Base-by-base conservation (phyloP, 2,797 vertebrate species). In the Xyrichtys novacula region DNA sequence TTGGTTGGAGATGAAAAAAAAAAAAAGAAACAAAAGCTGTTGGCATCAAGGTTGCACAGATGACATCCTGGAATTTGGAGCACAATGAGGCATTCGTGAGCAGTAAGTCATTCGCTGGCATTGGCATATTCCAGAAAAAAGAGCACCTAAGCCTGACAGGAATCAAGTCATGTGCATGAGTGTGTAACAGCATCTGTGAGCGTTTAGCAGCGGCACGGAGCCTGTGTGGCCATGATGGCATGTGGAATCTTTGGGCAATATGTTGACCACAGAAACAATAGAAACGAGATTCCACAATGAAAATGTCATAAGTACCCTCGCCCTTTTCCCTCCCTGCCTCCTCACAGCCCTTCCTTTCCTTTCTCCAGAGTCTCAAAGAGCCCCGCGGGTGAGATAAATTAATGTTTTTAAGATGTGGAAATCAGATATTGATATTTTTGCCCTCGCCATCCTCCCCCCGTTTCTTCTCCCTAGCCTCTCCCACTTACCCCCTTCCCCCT, bases 391-490 rank as follows among this genome's bases (percentile, higher is more conserved):
- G 81, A 86, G 86, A 93, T 91, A 89, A 91, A 94, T 94, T 89
- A 91, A 94, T 92, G 89, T 85, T 87, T 94, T 91, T 90, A 93
- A 94, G 91, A 94, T 94, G 92, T 94, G 88, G 93, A 94, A 94
- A 94, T 93, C 88, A 90, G 91, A 92, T 91, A 94, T 93, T 89
- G 94, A 95, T 96, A 96, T 93, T 93, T 94, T 95, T 96, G 95
- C 94, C 94, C 93, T 95, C 91, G 82, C 91, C 89, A 89, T 92
- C 88, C 93, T 91, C 90, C 93, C 93, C 89, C 89, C 77, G 89
- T 92, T 90, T 88, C 80, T 79, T 85, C 85, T 81, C 84, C 76
- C 66, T 50, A 64, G 81, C 74, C 65, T 20, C 76, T 73, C 80
- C 26, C 47, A 88, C 46, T n/a, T 15, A 3, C 71, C 78, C 75